Evolutionary conservation across 1,140 invertebrate species (phyloP), one percentile per base, ranked within the genome.

Genomic region (Papilio aristodemus): DNA sequence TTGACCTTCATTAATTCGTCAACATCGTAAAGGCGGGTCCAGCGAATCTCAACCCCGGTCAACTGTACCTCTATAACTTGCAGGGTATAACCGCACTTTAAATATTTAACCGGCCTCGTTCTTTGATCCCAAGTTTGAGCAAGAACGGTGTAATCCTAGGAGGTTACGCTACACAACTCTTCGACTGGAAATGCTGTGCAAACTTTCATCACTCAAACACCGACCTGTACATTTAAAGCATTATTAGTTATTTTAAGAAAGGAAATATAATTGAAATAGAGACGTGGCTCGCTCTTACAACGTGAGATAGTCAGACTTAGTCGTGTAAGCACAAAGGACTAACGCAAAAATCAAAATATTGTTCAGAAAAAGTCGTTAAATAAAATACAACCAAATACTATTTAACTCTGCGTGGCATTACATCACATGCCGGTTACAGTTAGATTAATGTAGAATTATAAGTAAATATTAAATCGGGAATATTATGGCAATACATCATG

Each of bases 61-160:
- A 66, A 27, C 41, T 36, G 41, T 46, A 66, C 63, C 63, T 66
- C 39, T n/a, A 50, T 66, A 66, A 66, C 63, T 66, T 50, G 63
- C 38, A 9, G 22, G 7, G 19, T 50, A 50, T 32, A 46, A 66
- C 63, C 63, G 25, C 63, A 66, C 19, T 11, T 27, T 66, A 41
- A 46, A 66, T 66, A 66, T 66, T 66, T 66, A 66, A 66, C 39
- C 39, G 11, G 41, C 17, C 41, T 17, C 25, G 41, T 66, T 66
- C 39, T 66, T 66, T 66, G 41, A 66, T 63, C 60, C 22, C 17
- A 41, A 63, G 60, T 63, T 63, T 63, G 38, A 22, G 19, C 60
- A 63, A 63, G 60, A 41, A 41, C 38, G 17, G 11, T 63, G 59
- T 62, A 43, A 63, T 27, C 38, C 60, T 39, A 4, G 36, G 37